Conservation (phyloP, 1,140 invertebrate species). For the Phymastichus coffea region DNA sequence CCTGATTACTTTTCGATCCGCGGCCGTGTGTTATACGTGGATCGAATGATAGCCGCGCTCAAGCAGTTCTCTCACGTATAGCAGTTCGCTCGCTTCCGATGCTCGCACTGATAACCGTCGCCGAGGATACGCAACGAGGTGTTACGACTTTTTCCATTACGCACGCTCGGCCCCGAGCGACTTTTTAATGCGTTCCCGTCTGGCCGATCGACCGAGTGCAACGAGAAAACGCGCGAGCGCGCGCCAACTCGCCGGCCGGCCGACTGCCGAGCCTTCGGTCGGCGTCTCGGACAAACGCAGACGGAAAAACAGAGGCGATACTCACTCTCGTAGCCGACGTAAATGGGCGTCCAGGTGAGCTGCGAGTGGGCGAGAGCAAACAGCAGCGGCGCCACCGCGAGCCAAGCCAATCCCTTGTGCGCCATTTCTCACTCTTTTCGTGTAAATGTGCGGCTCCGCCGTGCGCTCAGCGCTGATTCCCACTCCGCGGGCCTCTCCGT, state of each 20-base stretch:
- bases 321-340: slow-evolving; percentile 50
- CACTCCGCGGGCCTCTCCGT: neutral
- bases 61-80: slow-evolving; percentile 4
- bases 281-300: too few species aligned
- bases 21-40: slow-evolving; percentile 44
- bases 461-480: neutral
- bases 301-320: slow-evolving; percentile 19
- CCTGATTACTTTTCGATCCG: slow-evolving; percentile 49
- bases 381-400: slow-evolving; percentile 34
- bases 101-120: too few species aligned
- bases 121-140: too few species aligned
- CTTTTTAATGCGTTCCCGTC: too few species aligned
- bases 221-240: too few species aligned
- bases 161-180: too few species aligned
- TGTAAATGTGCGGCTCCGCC: neutral
- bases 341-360: slow-evolving; percentile 53
- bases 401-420: slow-evolving; percentile 42
- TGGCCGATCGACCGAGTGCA: too few species aligned
- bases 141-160: too few species aligned
- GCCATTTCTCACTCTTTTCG: slow-evolving; percentile 40
- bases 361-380: slow-evolving; percentile 40
- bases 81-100: too few species aligned
- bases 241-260: too few species aligned
- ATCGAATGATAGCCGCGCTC: slow-evolving; percentile 40
- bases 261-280: too few species aligned